These are phyloP conservation scores for Anniella stebbinsi DNA, from an alignment of 2,797 vertebrate species.

Conservation along the genomic window DNA sequence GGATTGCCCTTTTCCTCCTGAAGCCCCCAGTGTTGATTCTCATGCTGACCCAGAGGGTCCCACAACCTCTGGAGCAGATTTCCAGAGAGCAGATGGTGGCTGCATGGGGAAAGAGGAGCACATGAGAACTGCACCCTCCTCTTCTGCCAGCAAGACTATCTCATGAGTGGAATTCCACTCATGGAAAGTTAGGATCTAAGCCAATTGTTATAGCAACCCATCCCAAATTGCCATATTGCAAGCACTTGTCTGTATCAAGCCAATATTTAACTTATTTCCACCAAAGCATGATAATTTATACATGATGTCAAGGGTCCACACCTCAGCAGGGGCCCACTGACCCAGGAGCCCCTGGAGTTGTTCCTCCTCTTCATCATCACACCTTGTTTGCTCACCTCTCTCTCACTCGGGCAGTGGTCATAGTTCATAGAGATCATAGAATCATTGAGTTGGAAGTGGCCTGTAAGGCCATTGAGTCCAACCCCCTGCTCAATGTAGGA, in stretches of 20 bases:
- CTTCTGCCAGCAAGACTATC: not conserved
- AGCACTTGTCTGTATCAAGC: not conserved
- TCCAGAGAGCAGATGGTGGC: not conserved
- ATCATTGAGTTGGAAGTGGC: too few relatives aligned
- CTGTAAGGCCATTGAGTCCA: too few relatives aligned
- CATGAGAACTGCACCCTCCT: not conserved
- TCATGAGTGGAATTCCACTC: not conserved
- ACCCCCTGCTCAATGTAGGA: too few relatives aligned
- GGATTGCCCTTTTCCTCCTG: not conserved
- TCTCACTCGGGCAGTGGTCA: too few relatives aligned
- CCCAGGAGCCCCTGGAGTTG: too few relatives aligned
- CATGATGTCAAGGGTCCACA: slow-evolving; percentile 28
- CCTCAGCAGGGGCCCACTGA: too few relatives aligned
- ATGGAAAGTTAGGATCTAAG: too few relatives aligned
- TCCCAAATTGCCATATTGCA: not conserved
- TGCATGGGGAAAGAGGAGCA: not conserved
- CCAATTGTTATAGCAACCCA: not conserved
- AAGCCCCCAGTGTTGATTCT: too few relatives aligned
- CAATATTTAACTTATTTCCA: slow-evolving; percentile 35
- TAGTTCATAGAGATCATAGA: too few relatives aligned
- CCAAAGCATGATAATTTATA: slow-evolving; percentile 26
- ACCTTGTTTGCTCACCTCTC: too few relatives aligned
- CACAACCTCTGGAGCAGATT: not conserved
- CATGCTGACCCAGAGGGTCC: not conserved
- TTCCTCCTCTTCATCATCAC: too few relatives aligned